Conservation (phyloP, 1,140 invertebrate species). For the Holotrichia oblita region DNA sequence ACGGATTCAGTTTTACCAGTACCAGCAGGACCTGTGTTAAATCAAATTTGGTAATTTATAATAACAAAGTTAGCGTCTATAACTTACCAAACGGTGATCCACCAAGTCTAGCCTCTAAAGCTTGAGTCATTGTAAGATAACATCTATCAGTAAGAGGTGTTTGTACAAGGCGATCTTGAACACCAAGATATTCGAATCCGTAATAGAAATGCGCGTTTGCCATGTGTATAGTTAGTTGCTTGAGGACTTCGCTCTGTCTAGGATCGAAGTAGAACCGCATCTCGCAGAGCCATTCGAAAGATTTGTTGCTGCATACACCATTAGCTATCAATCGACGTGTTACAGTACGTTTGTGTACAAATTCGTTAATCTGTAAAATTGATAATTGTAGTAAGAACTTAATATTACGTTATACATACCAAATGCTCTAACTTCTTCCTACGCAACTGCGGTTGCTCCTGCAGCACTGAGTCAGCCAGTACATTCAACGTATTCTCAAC, state of each 20-base stretch:
- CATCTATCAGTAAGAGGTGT: conserved; percentile 98
- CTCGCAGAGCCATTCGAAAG: conserved; percentile 97
- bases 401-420: conserved; percentile 62
- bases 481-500: conserved; percentile 95
- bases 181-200: conserved; percentile 98
- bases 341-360: conserved; percentile 98
- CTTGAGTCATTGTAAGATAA: conserved; percentile 99
- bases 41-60: not conserved
- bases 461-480: conserved; percentile 96
- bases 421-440: conserved; percentile 97
- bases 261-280: conserved; percentile 99
- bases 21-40: conserved; percentile 84
- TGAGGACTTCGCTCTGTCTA: conserved; percentile 89
- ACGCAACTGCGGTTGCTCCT: conserved; percentile 95
- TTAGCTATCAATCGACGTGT: conserved; percentile 88
- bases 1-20: conserved; percentile 99
- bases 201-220: conserved; percentile 99
- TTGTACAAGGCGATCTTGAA: conserved; percentile 97
- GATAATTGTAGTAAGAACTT: not conserved
- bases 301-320: conserved; percentile 85
- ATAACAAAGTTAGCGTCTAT: conserved; percentile 21
- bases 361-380: conserved; percentile 86
- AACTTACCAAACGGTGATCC: conserved; percentile 91
- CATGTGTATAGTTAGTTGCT: conserved; percentile 98
- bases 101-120: conserved; percentile 93